Evolutionary conservation across 2,113 vertebrate genomes (phyloP).

Genomic region (Toxotes chatareus): DNA sequence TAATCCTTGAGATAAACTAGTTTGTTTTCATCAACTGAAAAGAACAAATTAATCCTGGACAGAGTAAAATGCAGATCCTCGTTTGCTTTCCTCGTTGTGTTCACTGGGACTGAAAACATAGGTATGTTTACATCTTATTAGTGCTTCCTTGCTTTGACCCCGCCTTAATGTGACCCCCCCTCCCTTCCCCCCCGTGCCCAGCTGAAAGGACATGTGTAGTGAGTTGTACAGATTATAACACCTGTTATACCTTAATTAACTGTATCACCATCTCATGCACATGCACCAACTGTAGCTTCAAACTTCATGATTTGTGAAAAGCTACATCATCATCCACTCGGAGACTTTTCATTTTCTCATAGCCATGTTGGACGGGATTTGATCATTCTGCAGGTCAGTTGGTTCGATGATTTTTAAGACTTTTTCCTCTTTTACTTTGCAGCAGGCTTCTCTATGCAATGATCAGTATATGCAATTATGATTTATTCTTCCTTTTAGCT

Average conservation of each 20-base stretch:
- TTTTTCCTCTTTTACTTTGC: slow-evolving; percentile 55
- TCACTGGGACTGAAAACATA: slow-evolving; percentile 43
- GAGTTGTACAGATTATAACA: slow-evolving; percentile 59
- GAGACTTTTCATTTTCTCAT: background rate
- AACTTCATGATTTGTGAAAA: slow-evolving; percentile 10
- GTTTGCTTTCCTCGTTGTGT: slow-evolving; percentile 28
- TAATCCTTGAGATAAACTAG: slow-evolving; percentile 10
- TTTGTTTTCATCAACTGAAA: slow-evolving; percentile 24
- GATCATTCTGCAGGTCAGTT: slow-evolving; percentile 11
- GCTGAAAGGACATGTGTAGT: slow-evolving; percentile 51
- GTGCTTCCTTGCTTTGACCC: slow-evolving; percentile 73
- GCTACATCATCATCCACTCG: background rate
- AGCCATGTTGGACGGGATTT: slow-evolving; percentile 15
- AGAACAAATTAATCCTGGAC: slow-evolving; percentile 21
- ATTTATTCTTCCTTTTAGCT: slow-evolving; percentile 46
- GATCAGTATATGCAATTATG: slow-evolving; percentile 82
- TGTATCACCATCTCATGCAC: slow-evolving; percentile 50
- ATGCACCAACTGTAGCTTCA: slow-evolving; percentile 51
- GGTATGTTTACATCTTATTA: slow-evolving; percentile 68
- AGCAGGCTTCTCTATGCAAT: slow-evolving; percentile 86
- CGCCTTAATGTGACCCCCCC: slow-evolving; percentile 56
- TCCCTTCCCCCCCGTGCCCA: background rate
- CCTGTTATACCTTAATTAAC: slow-evolving; percentile 70
- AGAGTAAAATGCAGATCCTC: slow-evolving; percentile 4
- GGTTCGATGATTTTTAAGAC: slow-evolving; percentile 13